A percentile compares a stretch with the other conserved stretches of the same genome.
phyloP scores from a whole-genome alignment of 2,797 vertebrate genomes.

The Tamandua tetradactyla region DNA sequence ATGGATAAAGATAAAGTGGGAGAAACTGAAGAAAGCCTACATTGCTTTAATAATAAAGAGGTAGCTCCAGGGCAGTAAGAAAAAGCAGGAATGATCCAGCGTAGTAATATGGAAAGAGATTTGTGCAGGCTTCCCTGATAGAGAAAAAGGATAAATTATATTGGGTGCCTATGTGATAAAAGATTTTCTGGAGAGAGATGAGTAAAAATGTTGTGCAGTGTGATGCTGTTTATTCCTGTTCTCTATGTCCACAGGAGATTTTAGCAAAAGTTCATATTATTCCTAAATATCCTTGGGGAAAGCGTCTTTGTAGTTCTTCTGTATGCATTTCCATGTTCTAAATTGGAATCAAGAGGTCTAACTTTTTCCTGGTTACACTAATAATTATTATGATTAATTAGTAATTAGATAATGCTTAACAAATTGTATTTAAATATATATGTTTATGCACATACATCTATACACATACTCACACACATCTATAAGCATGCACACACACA shows the following conservation, averaged over 20 bases:
- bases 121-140: background rate
- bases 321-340: background rate
- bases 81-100: background rate
- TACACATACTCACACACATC: background rate
- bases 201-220: background rate
- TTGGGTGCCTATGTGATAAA: rapidly evolving
- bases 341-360: background rate
- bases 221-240: background rate
- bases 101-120: background rate
- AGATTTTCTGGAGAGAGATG: background rate
- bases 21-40: background rate
- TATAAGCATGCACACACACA: background rate
- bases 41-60: background rate
- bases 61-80: background rate
- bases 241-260: background rate
- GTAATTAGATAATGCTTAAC: background rate
- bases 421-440: background rate
- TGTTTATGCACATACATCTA: background rate
- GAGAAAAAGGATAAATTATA: background rate
- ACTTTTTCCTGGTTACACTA: background rate
- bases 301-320: background rate
- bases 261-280: background rate
- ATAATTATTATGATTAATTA: background rate
- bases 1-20: background rate
- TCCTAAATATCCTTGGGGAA: background rate